Conservation (phyloP, 2,113 vertebrate species). For the Vicugna pacos region DNA sequence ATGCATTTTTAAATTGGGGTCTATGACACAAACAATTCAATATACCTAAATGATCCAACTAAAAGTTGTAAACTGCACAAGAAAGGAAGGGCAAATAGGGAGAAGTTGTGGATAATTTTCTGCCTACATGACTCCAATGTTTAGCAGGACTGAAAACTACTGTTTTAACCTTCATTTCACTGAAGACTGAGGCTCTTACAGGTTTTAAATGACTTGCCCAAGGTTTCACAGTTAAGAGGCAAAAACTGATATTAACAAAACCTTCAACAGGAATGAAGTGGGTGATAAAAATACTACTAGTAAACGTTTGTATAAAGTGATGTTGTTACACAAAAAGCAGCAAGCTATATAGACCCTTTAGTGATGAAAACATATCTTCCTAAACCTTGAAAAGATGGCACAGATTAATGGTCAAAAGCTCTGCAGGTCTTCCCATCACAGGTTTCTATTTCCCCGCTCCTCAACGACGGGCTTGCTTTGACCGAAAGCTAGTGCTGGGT, state of each 20-base stretch:
- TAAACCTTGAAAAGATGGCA: background rate
- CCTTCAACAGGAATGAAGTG: background rate
- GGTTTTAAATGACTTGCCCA: background rate
- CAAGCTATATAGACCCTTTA: background rate
- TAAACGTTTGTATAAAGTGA: background rate
- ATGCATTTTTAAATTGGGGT: background rate
- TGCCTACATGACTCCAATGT: background rate
- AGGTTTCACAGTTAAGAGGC: background rate
- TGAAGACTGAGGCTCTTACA: background rate
- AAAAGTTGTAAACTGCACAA: background rate
- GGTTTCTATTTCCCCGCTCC: background rate
- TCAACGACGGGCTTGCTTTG: background rate
- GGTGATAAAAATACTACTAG: background rate
- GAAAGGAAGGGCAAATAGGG: no score
- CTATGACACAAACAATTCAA: background rate
- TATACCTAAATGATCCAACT: background rate
- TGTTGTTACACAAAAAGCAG: background rate
- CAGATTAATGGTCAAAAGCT: background rate
- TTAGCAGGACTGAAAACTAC: background rate
- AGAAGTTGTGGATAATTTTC: background rate
- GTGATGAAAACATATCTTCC: background rate
- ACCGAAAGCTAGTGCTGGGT: background rate
- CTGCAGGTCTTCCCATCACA: background rate
- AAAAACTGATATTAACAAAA: background rate
- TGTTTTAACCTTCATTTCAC: background rate